Base-by-base conservation (phyloP, 2,888 invertebrate genomes). In the Tricholauxania praeusta region DNA sequence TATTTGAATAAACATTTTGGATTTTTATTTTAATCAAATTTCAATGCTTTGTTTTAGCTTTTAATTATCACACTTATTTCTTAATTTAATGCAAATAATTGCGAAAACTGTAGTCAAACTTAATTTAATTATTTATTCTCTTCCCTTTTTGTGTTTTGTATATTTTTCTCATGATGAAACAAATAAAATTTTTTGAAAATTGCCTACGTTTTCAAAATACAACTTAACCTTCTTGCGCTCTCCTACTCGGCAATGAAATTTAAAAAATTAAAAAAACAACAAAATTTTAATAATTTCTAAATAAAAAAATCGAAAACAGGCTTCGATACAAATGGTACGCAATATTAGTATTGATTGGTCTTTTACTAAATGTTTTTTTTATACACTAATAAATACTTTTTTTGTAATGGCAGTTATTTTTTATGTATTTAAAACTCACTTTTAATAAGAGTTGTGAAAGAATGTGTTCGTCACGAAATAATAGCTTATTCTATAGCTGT, bases 251-350 rank as follows among this genome's bases (percentile, higher is more conserved):
- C 60, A 39, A 62, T 39, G 65, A 12, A 49, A 49, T 65, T 63
- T 48, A 17, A 48, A 19, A 52, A 52, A 52, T 51, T n/a, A n/a
- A 28, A 65, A 51, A 51, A 55, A 17, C 19, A 49, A 73, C 66
- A 74, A 57, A 39, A 48, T 49, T 28, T 52, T 52, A 19, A 32
- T 74, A 73, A 74, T 74, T 72, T 74, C 60, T 77, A 64, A 67
- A 74, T 69, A 53, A 68, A 70, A 74, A 59, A 73, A 49, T 49
- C 52, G 28, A 57, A 77, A 81, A 79, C 80, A 86, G 86, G 86
- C 86, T 80, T 86, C 86, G 79, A 82, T 86, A 81, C 85, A 86
- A 84, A 86, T 86, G 86, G 86, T 86, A 86, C 83, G 86, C 82
- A 82, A 81, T 82, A 39, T 39, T 39, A 39, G 39, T 39, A 39